Evolutionary conservation across 1,140 invertebrate species (phyloP), one percentile per base, ranked within the genome.

Genomic region (Trachymyrmex septentrionalis): DNA sequence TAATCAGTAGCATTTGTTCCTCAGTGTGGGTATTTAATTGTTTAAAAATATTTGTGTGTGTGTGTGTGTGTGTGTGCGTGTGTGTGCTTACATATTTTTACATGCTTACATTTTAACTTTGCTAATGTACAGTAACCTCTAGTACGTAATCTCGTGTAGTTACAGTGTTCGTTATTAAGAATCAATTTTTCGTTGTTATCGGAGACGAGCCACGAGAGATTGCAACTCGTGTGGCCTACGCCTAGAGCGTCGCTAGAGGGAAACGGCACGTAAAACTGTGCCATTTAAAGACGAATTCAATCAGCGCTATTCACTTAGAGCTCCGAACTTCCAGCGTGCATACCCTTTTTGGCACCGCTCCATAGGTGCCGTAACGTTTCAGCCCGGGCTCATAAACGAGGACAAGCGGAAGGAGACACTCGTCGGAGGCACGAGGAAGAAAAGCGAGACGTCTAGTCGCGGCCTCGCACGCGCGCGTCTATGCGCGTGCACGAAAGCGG

Each of bases 351-450:
- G 80, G 80, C 67, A 59, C 6, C 55, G 80, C 24, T 82, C 80
- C 80, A 82, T 24, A n/a, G 21, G 53, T 81, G 77, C 77, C 77
- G 77, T 71, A 81, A 81, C 77, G 71, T 81, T 81, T 81, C 16
- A 81, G 59, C 21, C 53, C 21, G 34, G 75, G 76, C 69, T 38
- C 44, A 21, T 66, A 59, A 88, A 89, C 85, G 50, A 78, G 78
- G 73, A 76, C 87, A 89, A 85, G 73, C 78, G 78, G 85, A 87
- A 90, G 78, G 78, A 87, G 86, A 67, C 87, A 38, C 27, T 76
- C 86, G 76, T 50, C 10, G 3, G 3, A 81, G 76, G 89, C 87
- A 90, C 88, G 86, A 90, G 89, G 89, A 90, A 90, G 89, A 90
- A 87, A 80, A 81, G 71, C 34, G 73, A 57, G 34, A 66, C 27